phyloP scores from a whole-genome alignment of 2,113 vertebrate species.

The Epinephelus cyanopodus region DNA sequence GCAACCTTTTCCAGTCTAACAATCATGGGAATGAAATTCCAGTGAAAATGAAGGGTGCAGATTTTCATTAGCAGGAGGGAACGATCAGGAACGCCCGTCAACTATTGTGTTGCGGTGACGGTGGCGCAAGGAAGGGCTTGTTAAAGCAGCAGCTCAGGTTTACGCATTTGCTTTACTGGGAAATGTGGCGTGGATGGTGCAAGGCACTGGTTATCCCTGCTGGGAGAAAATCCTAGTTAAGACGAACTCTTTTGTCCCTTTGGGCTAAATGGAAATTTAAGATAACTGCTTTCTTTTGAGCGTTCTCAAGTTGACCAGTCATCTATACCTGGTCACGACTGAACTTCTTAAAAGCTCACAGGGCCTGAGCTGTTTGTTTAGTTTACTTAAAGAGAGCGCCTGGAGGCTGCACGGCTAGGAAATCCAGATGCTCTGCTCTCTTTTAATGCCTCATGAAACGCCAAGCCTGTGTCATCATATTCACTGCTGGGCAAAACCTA shows the following conservation, averaged over 20 bases:
- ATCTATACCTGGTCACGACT: constrained; percentile 28
- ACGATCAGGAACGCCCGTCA: neutral
- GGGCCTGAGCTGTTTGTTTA: constrained; percentile 60
- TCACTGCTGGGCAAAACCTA: constrained; percentile 49
- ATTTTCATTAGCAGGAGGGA: constrained; percentile 56
- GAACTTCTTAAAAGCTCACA: constrained; percentile 57
- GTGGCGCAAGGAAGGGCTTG: constrained; percentile 8
- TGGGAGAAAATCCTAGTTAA: neutral
- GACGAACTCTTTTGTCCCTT: constrained; percentile 1
- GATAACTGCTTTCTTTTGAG: constrained; percentile 15
- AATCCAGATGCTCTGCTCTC: constrained; percentile 70
- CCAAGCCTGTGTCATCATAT: constrained; percentile 70
- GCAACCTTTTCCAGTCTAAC: constrained; percentile 44
- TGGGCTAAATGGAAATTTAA: constrained; percentile 21
- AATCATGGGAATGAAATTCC: constrained; percentile 40
- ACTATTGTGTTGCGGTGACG: constrained; percentile 7
- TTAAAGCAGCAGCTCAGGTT: constrained; percentile 41
- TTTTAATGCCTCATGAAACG: constrained; percentile 55
- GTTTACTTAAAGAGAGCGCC: constrained; percentile 60
- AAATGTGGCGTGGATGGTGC: neutral
- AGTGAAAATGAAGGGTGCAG: constrained; percentile 36
- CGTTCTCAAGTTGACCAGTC: constrained; percentile 20
- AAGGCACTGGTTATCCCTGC: constrained; percentile 13
- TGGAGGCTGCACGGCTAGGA: constrained; percentile 47
- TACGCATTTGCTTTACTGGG: constrained; percentile 30